A percentile compares a stretch with the other conserved stretches of the same genome.
phyloP scores from a whole-genome alignment of 2,888 invertebrate genomes.

The Brenthis hecate region DNA sequence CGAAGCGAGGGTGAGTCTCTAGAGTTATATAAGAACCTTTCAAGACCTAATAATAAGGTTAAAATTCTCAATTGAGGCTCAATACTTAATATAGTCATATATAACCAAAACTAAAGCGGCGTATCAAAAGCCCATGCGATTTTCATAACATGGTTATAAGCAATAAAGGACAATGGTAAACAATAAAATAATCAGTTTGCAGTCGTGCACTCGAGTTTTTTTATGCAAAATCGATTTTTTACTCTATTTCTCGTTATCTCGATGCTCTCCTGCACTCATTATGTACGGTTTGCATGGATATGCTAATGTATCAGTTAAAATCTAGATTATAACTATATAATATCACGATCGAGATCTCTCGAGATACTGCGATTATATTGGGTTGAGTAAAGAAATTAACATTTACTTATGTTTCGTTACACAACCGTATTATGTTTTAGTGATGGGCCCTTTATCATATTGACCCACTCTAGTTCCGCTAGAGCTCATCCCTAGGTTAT shows the following conservation, averaged over 20 bases:
- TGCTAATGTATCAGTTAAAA: slow-evolving; percentile 25
- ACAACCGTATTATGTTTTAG: not conserved
- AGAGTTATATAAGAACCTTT: too few species aligned
- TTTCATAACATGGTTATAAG: slow-evolving; percentile 29
- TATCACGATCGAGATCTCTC: slow-evolving; percentile 12
- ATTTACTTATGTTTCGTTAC: too few species aligned
- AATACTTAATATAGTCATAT: too few species aligned
- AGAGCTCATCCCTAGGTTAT: too few species aligned
- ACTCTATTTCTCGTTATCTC: slow-evolving; percentile 55
- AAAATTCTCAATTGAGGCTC: too few species aligned
- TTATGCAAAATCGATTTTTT: slow-evolving; percentile 65
- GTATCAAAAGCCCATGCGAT: slow-evolving; percentile 17
- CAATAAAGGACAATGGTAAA: slow-evolving; percentile 46
- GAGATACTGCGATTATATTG: not conserved
- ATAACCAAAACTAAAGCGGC: slow-evolving; percentile 1
- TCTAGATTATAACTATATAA: slow-evolving; percentile 30
- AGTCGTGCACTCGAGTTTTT: slow-evolving; percentile 63
- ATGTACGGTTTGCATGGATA: slow-evolving; percentile 52
- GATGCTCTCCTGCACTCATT: slow-evolving; percentile 66
- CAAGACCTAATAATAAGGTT: too few species aligned
- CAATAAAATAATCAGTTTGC: slow-evolving; percentile 63
- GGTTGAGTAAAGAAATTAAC: not conserved
- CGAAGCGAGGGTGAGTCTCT: too few species aligned
- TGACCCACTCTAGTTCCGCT: too few species aligned
- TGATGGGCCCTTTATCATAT: too few species aligned